Percentiles rank a stretch among this genome's conserved stretches.
Evolutionary conservation across 1,140 invertebrate genomes (phyloP).

Genomic region (Orussus abietinus): DNA sequence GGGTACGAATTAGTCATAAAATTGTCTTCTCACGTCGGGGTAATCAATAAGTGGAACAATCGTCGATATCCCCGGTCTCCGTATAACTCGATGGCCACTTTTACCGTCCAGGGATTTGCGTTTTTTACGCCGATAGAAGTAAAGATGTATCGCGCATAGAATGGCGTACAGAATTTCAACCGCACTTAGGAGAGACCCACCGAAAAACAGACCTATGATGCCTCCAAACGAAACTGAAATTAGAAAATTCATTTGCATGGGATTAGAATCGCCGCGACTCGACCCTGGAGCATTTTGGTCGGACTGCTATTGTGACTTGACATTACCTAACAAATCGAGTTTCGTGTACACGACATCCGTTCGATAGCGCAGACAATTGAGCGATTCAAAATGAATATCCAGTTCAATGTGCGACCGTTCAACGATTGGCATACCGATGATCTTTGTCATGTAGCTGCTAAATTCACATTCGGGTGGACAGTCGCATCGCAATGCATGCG

Average conservation of each 20-base stretch:
- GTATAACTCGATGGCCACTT: too few relatives aligned
- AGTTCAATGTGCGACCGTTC: constrained; percentile 11
- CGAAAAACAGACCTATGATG: constrained; percentile 12
- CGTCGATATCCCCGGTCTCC: too few relatives aligned
- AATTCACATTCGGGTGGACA: constrained; percentile 27
- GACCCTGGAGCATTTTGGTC: too few relatives aligned
- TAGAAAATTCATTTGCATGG: neutral
- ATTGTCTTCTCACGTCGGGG: too few relatives aligned
- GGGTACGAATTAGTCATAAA: too few relatives aligned
- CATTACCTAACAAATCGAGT: constrained; percentile 32
- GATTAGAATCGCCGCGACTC: too few relatives aligned
- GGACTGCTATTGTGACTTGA: too few relatives aligned
- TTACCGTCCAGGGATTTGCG: too few relatives aligned
- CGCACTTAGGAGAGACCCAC: constrained; percentile 10
- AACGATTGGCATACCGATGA: constrained; percentile 11
- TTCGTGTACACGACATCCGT: constrained; percentile 26
- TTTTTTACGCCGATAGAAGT: too few relatives aligned
- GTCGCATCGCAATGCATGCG: constrained; percentile 25
- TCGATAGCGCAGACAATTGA: constrained; percentile 23
- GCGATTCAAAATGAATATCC: constrained; percentile 24
- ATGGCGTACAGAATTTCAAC: constrained; percentile 9
- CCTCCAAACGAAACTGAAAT: constrained; percentile 25
- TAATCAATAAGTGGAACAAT: too few relatives aligned
- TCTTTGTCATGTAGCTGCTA: constrained; percentile 24
- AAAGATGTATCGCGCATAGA: too few relatives aligned